These are phyloP conservation scores for Onthophagus taurus DNA, from an alignment of 1,140 invertebrate species.

Conservation along the genomic window DNA sequence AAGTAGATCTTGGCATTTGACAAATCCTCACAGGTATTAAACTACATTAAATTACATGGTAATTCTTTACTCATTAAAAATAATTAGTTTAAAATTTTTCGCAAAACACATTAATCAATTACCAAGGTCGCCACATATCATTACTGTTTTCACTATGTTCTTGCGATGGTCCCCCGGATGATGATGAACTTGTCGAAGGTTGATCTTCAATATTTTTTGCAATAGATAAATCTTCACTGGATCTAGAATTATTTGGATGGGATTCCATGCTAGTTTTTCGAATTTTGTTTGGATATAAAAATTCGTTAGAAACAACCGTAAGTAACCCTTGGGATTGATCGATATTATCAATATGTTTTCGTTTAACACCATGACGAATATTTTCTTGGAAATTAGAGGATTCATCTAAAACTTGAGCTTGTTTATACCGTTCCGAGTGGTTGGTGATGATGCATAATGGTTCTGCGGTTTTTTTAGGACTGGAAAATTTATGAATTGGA, in stretches of 20 bases:
- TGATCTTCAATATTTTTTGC: neutral
- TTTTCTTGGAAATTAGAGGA: slow-evolving; percentile 30
- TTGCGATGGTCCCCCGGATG: neutral
- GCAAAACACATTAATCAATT: slow-evolving; percentile 7
- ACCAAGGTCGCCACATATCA: slow-evolving; percentile 33
- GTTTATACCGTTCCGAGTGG: slow-evolving; percentile 29
- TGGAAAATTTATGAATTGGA: slow-evolving; percentile 28
- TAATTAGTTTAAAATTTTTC: neutral
- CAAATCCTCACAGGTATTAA: neutral
- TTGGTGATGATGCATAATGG: slow-evolving; percentile 35
- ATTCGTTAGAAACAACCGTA: slow-evolving; percentile 5
- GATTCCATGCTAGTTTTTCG: slow-evolving; percentile 1
- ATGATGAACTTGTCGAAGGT: neutral
- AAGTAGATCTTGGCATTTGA: neutral
- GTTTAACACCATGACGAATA: slow-evolving; percentile 11
- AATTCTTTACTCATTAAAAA: neutral
- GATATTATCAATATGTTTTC: slow-evolving; percentile 1
- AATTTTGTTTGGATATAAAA: neutral
- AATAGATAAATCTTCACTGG: neutral
- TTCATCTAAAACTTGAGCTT: slow-evolving; percentile 30
- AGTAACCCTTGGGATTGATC: slow-evolving; percentile 4
- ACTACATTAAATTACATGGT: neutral
- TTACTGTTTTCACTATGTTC: slow-evolving; percentile 13
- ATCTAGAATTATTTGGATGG: neutral
- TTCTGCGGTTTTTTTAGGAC: slow-evolving; percentile 25